phyloP scores from a whole-genome alignment of 2,888 invertebrate species.

The Lepidocyrtoides sp. region DNA sequence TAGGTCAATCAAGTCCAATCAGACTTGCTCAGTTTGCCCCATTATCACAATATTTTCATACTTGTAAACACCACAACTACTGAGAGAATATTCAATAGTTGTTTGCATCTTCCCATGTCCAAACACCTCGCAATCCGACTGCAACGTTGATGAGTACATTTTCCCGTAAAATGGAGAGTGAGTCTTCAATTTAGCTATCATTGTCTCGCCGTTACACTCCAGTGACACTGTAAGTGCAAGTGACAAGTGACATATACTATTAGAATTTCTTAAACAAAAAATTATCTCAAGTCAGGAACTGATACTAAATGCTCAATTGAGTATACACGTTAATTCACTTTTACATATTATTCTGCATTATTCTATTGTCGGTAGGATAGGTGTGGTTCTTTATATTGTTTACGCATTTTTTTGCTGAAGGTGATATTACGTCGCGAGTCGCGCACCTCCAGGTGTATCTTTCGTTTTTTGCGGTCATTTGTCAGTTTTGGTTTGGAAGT shows the following conservation, averaged over 20 bases:
- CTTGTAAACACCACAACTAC: slow-evolving; percentile 84
- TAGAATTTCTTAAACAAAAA: neutral
- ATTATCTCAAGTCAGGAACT: too few relatives aligned
- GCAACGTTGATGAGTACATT: slow-evolving; percentile 82
- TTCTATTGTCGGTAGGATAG: too few relatives aligned
- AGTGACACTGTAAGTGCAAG: slow-evolving; percentile 81
- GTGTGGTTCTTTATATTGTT: too few relatives aligned
- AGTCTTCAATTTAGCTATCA: slow-evolving; percentile 84
- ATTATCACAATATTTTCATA: slow-evolving; percentile 40
- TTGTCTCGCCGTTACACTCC: slow-evolving; percentile 84
- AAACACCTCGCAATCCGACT: slow-evolving; percentile 84
- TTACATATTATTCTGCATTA: neutral
- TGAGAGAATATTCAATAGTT: slow-evolving; percentile 82
- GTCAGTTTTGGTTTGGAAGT: too few relatives aligned
- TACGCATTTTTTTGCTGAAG: too few relatives aligned
- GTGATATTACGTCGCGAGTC: too few relatives aligned
- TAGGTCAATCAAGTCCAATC: too few relatives aligned
- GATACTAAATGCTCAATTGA: neutral
- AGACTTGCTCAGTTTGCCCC: neutral
- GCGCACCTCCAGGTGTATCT: too few relatives aligned
- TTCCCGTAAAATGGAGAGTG: slow-evolving; percentile 85
- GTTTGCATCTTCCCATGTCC: slow-evolving; percentile 84
- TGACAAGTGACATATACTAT: too few relatives aligned
- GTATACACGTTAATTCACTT: neutral
- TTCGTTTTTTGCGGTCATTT: too few relatives aligned